Evolutionary conservation across 2,888 invertebrate species (phyloP).

Genomic region (Anoncus sp.): DNA sequence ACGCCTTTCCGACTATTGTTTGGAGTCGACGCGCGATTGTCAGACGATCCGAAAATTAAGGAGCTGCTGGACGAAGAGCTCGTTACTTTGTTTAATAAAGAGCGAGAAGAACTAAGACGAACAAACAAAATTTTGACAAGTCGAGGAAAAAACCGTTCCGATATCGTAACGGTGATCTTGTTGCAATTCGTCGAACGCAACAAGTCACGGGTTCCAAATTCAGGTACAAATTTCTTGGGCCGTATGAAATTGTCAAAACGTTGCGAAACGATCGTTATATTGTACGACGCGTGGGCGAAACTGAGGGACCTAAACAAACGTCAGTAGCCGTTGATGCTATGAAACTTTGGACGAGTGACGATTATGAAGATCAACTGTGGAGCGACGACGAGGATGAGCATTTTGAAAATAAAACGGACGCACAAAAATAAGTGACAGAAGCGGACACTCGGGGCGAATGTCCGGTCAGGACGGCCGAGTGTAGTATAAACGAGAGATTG

Average conservation of each 20-base stretch:
- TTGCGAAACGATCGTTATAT: slow-evolving; percentile 13
- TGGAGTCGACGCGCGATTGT: slow-evolving; percentile 3
- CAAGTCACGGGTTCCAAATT: slow-evolving; percentile 4
- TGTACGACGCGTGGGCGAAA: slow-evolving; percentile 6
- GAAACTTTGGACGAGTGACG: slow-evolving; percentile 15
- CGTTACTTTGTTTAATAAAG: slow-evolving; percentile 7
- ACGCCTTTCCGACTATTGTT: slow-evolving; percentile 20
- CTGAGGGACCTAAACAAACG: slow-evolving; percentile 9
- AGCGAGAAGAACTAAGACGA: slow-evolving; percentile 15
- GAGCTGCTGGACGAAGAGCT: slow-evolving; percentile 20
- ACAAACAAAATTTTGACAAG: slow-evolving; percentile 17
- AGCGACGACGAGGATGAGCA: slow-evolving; percentile 2
- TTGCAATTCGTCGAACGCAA: slow-evolving; percentile 14
- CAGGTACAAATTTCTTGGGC: slow-evolving; percentile 24
- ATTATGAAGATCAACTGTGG: not conserved
- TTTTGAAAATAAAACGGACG: too few species aligned
- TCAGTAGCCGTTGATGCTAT: slow-evolving; percentile 1
- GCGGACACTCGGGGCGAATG: slow-evolving; percentile 33
- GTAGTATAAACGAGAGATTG: slow-evolving; percentile 7
- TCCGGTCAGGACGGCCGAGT: slow-evolving; percentile 31
- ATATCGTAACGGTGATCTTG: slow-evolving; percentile 18
- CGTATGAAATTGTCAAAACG: slow-evolving; percentile 15
- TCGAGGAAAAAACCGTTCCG: slow-evolving; percentile 17
- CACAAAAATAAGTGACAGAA: not conserved
- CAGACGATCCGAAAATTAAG: slow-evolving; percentile 10